Evolutionary conservation across 2,888 invertebrate genomes (phyloP).

Genomic region (Xylocampa areola): DNA sequence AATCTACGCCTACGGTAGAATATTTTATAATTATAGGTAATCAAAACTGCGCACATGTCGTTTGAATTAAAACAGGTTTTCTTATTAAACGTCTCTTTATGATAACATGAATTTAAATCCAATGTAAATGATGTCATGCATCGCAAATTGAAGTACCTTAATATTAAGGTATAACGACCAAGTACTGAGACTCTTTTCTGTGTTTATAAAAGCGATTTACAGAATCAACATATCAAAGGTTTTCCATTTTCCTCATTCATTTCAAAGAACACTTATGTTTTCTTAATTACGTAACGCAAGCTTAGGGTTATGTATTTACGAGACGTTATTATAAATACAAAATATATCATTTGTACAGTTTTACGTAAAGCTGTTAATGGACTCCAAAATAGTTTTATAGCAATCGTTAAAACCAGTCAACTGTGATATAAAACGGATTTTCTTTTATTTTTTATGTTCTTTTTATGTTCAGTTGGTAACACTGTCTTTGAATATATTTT

Average conservation of each 20-base stretch:
- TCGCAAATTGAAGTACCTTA: slow-evolving; percentile 16
- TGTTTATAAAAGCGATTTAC: slow-evolving; percentile 33
- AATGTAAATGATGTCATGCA: slow-evolving; percentile 18
- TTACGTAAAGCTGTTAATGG: slow-evolving; percentile 62
- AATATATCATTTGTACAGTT: slow-evolving; percentile 45
- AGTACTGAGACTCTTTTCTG: slow-evolving; percentile 7
- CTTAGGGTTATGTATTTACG: slow-evolving; percentile 53
- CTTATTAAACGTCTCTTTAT: too few species aligned
- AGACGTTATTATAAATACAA: slow-evolving; percentile 45
- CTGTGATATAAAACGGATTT: slow-evolving; percentile 48
- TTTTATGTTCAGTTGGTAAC: slow-evolving; percentile 8
- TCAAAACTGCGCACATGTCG: too few species aligned
- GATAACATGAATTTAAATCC: too few species aligned
- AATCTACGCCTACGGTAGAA: too few species aligned
- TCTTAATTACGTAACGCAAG: slow-evolving; percentile 39
- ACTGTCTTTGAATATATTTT: slow-evolving; percentile 5
- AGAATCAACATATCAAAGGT: slow-evolving; percentile 45
- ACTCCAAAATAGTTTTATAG: slow-evolving; percentile 76
- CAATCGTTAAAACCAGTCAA: slow-evolving; percentile 59
- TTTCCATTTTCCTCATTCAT: slow-evolving; percentile 18
- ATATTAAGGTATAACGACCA: slow-evolving; percentile 31
- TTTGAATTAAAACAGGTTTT: too few species aligned
- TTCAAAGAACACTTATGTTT: slow-evolving; percentile 45
- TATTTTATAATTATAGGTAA: too few species aligned
- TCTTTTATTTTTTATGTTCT: slow-evolving; percentile 33